phyloP scores from a whole-genome alignment of 2,888 invertebrate species.

The Metellina segmentata region DNA sequence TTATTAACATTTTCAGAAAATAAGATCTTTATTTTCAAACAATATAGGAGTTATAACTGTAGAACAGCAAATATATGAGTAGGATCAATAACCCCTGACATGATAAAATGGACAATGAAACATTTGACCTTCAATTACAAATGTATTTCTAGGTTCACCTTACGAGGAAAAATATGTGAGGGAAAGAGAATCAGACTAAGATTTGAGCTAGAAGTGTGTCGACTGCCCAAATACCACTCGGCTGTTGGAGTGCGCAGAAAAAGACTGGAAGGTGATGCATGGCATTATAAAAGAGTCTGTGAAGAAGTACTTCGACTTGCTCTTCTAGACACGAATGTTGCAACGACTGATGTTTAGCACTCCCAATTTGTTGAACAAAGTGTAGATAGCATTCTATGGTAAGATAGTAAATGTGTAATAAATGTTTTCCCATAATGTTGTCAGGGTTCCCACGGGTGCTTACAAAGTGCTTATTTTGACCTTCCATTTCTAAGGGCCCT shows the following conservation, averaged over 20 bases:
- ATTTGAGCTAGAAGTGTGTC: constrained; percentile 87
- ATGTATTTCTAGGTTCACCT: constrained; percentile 83
- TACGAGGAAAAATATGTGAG: constrained; percentile 86
- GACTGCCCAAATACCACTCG: constrained; percentile 80
- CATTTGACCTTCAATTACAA: no score
- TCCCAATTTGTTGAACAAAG: neutral
- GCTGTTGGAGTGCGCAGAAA: constrained; percentile 86
- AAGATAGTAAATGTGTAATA: neutral
- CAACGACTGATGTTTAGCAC: constrained; percentile 45
- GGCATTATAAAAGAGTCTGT: constrained; percentile 90
- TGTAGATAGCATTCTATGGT: constrained; percentile 25
- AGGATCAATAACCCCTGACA: no score
- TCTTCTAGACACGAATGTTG: constrained; percentile 51
- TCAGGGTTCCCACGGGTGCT: no score
- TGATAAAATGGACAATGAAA: no score
- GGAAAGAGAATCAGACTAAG: constrained; percentile 83
- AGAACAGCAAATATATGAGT: no score
- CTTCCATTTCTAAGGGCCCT: no score
- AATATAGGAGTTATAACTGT: no score
- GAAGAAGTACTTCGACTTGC: constrained; percentile 85
- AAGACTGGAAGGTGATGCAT: constrained; percentile 88
- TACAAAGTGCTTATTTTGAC: no score
- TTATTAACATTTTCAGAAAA: no score
- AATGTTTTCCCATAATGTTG: neutral
- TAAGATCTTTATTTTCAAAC: no score